A percentile compares a stretch with the other conserved stretches of the same genome.
Conservation (phyloP, 2,797 vertebrate species). For the Mycteria americana region DNA sequence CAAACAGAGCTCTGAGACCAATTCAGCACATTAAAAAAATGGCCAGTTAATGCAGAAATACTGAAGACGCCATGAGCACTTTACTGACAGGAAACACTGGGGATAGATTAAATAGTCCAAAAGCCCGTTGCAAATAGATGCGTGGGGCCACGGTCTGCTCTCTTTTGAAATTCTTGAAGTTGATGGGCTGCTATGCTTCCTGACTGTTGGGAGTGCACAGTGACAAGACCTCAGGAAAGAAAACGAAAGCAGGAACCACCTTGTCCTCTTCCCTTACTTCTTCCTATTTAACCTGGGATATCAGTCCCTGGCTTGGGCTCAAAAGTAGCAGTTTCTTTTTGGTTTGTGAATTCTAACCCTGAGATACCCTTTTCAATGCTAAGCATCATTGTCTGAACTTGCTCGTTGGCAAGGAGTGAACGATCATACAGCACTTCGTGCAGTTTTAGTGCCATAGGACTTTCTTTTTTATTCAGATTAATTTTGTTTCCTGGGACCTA, state of each 20-base stretch:
- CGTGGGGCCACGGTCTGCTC: background rate
- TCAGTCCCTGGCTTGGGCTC: background rate
- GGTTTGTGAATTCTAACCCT: background rate
- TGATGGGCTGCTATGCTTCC: background rate
- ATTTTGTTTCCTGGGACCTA: background rate
- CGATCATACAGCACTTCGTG: background rate
- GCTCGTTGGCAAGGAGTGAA: background rate
- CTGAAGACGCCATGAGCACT: background rate
- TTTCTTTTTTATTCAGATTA: background rate
- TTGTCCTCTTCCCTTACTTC: background rate
- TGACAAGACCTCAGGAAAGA: background rate
- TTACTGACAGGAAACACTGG: background rate
- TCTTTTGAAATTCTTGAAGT: background rate
- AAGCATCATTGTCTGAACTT: background rate
- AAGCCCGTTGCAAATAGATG: background rate
- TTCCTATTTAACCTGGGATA: background rate
- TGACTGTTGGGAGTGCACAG: background rate
- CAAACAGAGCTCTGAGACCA: background rate
- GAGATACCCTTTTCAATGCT: background rate
- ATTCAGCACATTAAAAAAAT: background rate
- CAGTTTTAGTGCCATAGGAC: background rate
- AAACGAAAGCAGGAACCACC: background rate
- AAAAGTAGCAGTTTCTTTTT: background rate
- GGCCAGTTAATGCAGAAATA: background rate
- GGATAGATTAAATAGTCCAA: background rate